Evolutionary conservation across 2,113 vertebrate species (phyloP), one percentile per base, ranked within the genome.

Genomic region (Aspiorhynchus laticeps): DNA sequence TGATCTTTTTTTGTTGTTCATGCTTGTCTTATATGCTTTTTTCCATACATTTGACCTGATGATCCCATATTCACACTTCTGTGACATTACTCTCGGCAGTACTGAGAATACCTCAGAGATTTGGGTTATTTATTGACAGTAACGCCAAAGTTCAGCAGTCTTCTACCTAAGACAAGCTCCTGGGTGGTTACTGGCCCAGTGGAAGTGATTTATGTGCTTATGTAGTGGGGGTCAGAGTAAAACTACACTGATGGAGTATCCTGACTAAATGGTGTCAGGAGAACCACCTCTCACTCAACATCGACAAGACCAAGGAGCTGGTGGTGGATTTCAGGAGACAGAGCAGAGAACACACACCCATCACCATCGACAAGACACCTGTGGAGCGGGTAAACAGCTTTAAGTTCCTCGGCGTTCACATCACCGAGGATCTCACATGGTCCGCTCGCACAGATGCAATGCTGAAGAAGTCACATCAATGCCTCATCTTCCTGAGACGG

Each of bases 151-250:
- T 84, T 74, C 80, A 82, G 41, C 26, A 69, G 41, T 11, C 33
- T 41, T 84, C 43, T 74, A n/a, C 59, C 11, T 59, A 59, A 74
- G 10, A 74, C 46, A 80, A 36, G 33, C 85, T 24, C 41, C 26
- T 73, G 63, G 26, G 36, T 31, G 63, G 56, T 71, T 86, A 53
- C 69, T 6, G 51, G 48, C 77, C 24, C 36, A 43, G 76, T 71
- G 46, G 41, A 51, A 7, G 59, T 77, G 71, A 82, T 85, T 87
- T 80, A 87, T 28, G 65, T 71, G 83, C 67, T 80, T 74, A 84
- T 89, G 77, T 77, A 87, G 61, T 46, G 36, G 76, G 15, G 78
- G 82, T 53, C 24, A 56, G 80, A 71, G 65, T 31, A 51, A 83
- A 71, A 83, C 63, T 33, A 48, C 59, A 69, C n/a, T 21, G 59